Evolutionary conservation across 2,797 vertebrate species (phyloP).

Genomic region (Malacoctenus gilli): DNA sequence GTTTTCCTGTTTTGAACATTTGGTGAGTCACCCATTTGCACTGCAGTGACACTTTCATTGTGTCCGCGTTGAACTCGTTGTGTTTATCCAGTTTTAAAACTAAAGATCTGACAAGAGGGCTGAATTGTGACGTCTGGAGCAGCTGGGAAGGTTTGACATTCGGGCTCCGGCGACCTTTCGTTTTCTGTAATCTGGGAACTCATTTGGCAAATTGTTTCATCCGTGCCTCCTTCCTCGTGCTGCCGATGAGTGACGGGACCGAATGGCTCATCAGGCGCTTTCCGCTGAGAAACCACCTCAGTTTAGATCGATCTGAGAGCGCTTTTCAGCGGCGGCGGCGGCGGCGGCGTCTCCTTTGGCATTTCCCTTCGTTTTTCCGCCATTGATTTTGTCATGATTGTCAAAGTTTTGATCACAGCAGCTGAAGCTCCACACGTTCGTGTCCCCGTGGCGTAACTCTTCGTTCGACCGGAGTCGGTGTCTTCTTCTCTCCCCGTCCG

Average conservation of each 20-base stretch:
- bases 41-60: too few species aligned
- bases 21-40: too few species aligned
- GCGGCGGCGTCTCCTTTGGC: neutral
- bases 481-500: slow-evolving; percentile 35
- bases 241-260: neutral
- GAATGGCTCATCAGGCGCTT: neutral
- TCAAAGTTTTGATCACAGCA: neutral
- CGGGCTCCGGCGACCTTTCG: neutral
- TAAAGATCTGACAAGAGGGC: neutral
- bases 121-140: neutral
- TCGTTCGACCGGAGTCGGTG: slow-evolving; percentile 15
- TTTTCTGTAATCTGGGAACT: neutral
- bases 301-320: neutral
- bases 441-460: slow-evolving; percentile 17
- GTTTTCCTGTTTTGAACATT: too few species aligned
- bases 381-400: neutral
- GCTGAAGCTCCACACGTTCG: slow-evolving; percentile 6
- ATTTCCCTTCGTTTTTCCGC: neutral
- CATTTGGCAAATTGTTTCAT: neutral
- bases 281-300: neutral
- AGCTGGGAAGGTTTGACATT: neutral
- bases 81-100: too few species aligned
- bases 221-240: too few species aligned
- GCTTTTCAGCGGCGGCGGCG: neutral
- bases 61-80: too few species aligned